A percentile compares a stretch with the other conserved stretches of the same genome.
Conservation (phyloP, 2,113 vertebrate species). For the Acanthisitta chloris region DNA sequence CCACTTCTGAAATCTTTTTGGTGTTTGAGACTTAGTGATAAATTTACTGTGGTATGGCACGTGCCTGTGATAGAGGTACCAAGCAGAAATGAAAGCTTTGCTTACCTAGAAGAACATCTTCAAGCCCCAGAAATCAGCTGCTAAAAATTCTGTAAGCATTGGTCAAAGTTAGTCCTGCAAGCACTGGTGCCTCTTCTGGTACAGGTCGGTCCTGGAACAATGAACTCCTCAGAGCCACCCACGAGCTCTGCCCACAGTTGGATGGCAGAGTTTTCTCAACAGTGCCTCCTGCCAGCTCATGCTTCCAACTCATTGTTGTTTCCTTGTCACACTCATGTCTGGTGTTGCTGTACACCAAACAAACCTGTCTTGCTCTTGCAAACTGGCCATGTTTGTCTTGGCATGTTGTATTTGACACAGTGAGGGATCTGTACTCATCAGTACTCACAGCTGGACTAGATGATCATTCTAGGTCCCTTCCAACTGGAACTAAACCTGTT, state of each 20-base stretch:
- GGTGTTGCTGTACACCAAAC: background rate
- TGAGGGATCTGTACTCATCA: background rate
- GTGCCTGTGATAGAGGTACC: background rate
- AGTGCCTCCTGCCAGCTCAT: background rate
- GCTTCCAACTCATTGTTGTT: background rate
- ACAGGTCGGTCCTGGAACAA: background rate
- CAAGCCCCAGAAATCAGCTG: background rate
- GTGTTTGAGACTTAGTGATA: background rate
- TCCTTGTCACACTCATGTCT: background rate
- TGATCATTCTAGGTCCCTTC: background rate
- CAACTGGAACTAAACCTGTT: background rate
- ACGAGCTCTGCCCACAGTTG: background rate
- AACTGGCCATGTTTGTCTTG: background rate
- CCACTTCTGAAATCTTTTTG: fast-evolving
- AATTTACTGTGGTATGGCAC: background rate
- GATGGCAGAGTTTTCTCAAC: background rate
- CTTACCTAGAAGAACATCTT: background rate
- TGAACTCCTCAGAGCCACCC: background rate
- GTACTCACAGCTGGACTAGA: background rate
- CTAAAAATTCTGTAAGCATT: fast-evolving
- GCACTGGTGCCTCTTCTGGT: background rate
- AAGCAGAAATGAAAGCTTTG: background rate
- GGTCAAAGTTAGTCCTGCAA: background rate
- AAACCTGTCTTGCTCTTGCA: background rate
- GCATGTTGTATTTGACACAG: background rate